These are phyloP conservation scores for Hedychridium roseum DNA, from an alignment of 2,888 invertebrate genomes.

Conservation along the genomic window DNA sequence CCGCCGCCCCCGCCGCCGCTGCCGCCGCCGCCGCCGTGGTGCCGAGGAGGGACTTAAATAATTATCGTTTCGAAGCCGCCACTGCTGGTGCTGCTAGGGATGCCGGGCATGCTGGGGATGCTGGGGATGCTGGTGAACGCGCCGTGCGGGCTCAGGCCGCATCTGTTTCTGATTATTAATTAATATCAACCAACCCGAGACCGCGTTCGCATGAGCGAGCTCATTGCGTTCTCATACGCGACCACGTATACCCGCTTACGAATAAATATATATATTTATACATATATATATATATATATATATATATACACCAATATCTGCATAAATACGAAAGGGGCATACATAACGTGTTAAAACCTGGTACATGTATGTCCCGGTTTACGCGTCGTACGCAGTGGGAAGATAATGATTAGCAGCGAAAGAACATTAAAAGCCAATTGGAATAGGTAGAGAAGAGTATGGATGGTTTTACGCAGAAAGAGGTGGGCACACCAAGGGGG, in stretches of 20 bases:
- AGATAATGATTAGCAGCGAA: constrained; percentile 6
- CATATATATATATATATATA: too few species aligned
- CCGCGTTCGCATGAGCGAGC: constrained; percentile 46
- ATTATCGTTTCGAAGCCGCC: constrained; percentile 53
- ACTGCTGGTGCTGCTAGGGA: constrained; percentile 23
- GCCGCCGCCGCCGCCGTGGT: constrained; percentile 22
- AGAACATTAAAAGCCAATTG: background rate
- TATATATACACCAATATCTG: too few species aligned
- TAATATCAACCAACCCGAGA: constrained; percentile 58
- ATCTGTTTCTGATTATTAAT: constrained; percentile 64
- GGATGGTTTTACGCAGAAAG: background rate
- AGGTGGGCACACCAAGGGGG: constrained; percentile 9
- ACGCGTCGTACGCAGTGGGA: constrained; percentile 25
- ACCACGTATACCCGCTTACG: constrained; percentile 7
- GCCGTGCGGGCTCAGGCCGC: constrained; percentile 38
- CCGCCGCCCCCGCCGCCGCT: constrained; percentile 17
- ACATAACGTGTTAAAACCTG: too few species aligned
- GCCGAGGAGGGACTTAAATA: constrained; percentile 54
- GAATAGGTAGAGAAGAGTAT: constrained; percentile 11
- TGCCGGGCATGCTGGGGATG: constrained; percentile 24
- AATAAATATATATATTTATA: constrained; percentile 2
- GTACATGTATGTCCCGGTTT: too few species aligned
- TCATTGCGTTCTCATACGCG: constrained; percentile 39
- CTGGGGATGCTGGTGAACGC: constrained; percentile 19
- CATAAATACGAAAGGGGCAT: too few species aligned